Base-by-base conservation (phyloP, 2,888 invertebrate genomes). In the Drosophila merina region DNA sequence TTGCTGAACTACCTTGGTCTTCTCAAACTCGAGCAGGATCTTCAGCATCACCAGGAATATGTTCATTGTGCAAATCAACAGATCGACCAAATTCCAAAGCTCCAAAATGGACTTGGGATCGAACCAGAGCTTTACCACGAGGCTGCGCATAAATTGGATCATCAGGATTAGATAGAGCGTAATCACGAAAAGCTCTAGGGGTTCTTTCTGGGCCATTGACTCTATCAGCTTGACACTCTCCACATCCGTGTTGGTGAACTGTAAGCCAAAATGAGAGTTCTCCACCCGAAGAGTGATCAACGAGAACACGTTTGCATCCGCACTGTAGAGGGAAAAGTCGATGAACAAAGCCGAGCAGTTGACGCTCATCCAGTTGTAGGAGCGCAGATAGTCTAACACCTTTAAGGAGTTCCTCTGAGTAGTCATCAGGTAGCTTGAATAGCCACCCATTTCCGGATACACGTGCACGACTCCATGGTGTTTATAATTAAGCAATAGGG, bases 271-370 rank as follows among this genome's bases (percentile, higher is more conserved):
- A 0, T 89, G 81, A 0, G 88, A 88, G 52, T 80, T 77, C 64
- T 91, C 91, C n/a, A 88, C 55, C 1, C 79, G 56, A 12, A 91
- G 55, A 0, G 80, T 89, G 42, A 89, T 77, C 0, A 91, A 67
- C 33, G 79, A 89, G 60, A 91, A 91, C 0, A 90, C 56, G 59
- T 91, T 88, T 0, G 88, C 77, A 51, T 91, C 90, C 2, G 70
- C 81, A 67, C 84, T 89, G 70, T 90, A 91, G 2, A 91, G 57
- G 1, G 90, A 86, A 40, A 91, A 91, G 55, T 91, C 91, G 5
- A 91, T 77, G 9, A 91, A 87, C 1, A 91, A 26, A 2, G 80
- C 91, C 12, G 84, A 79, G 0, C 90, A 91, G 1, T 73, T 60
- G 0, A 52, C 38, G 49, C 88, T 86, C 2, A 91, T 67, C 91